Percentiles rank a stretch among this genome's conserved stretches.
Conservation (phyloP, 2,797 vertebrate genomes). For the Chrosomus eos region DNA sequence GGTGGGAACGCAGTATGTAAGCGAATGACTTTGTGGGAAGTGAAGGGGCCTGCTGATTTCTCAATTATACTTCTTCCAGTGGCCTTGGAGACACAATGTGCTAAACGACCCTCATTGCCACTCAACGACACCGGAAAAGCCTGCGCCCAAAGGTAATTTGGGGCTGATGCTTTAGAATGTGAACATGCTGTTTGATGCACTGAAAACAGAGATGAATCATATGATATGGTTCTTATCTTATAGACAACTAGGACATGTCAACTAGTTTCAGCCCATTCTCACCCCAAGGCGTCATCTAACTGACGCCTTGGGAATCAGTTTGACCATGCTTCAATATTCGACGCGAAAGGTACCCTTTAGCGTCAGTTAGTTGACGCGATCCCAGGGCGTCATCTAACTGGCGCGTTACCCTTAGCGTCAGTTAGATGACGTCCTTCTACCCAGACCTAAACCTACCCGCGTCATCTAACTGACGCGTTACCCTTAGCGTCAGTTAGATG, state of each 20-base stretch:
- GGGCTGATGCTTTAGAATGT: conserved; percentile 54
- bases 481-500: too few relatives aligned
- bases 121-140: conserved; percentile 71
- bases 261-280: too few relatives aligned
- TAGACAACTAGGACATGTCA: not conserved
- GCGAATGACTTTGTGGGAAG: conserved; percentile 81
- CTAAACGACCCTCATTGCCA: conserved; percentile 73
- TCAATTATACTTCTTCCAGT: conserved; percentile 80
- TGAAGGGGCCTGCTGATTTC: conserved; percentile 80
- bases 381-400: too few relatives aligned
- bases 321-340: too few relatives aligned
- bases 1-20: conserved; percentile 81
- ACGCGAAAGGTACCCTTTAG: too few relatives aligned
- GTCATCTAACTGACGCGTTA: too few relatives aligned
- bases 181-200: not conserved
- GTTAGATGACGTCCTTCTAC: too few relatives aligned
- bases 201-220: conserved; percentile 14
- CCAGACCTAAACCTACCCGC: too few relatives aligned
- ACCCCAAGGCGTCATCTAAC: too few relatives aligned
- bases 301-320: too few relatives aligned
- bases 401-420: too few relatives aligned
- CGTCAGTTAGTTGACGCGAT: too few relatives aligned
- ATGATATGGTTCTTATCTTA: not conserved
- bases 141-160: conserved; percentile 66
- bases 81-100: conserved; percentile 70